A percentile compares a stretch with the other conserved stretches of the same genome.
Evolutionary conservation across 2,797 vertebrate species (phyloP).

Genomic region (Helostoma temminkii): DNA sequence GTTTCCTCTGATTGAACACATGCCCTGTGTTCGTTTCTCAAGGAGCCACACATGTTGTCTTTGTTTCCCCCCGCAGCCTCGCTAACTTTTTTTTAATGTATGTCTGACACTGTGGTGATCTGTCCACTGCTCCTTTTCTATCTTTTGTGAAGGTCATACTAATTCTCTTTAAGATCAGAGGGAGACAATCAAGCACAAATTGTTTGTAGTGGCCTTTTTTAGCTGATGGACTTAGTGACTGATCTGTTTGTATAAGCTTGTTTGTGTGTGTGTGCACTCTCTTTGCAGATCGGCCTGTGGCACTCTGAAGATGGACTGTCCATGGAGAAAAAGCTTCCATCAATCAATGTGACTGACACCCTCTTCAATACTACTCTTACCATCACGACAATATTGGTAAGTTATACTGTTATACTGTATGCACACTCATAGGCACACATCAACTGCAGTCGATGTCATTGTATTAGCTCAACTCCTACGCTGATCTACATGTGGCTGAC

Average conservation of each 20-base stretch:
- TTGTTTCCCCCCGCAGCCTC: slow-evolving; percentile 34
- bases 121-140: slow-evolving; percentile 8
- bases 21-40: slow-evolving; percentile 61
- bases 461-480: slow-evolving; percentile 31
- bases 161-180: slow-evolving; percentile 34
- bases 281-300: slow-evolving; percentile 95
- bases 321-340: slow-evolving; percentile 94
- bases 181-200: slow-evolving; percentile 49
- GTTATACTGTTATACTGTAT: slow-evolving; percentile 68
- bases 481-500: slow-evolving; percentile 60
- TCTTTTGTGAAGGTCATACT: slow-evolving; percentile 52
- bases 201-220: slow-evolving; percentile 58
- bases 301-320: slow-evolving; percentile 94
- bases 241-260: slow-evolving; percentile 47
- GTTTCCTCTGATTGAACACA: slow-evolving; percentile 78
- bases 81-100: slow-evolving; percentile 30
- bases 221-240: slow-evolving; percentile 54
- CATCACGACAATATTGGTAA: slow-evolving; percentile 98
- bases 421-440: slow-evolving; percentile 13
- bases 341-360: slow-evolving; percentile 94
- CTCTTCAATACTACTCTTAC: slow-evolving; percentile 97
- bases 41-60: slow-evolving; percentile 59
- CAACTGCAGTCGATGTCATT: slow-evolving; percentile 23
- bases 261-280: slow-evolving; percentile 32
- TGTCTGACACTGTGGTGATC: slow-evolving; percentile 14